These are phyloP conservation scores for Dendronephthya gigantea DNA, from an alignment of 64 coral and sea anemone species.

Conservation along the genomic window DNA sequence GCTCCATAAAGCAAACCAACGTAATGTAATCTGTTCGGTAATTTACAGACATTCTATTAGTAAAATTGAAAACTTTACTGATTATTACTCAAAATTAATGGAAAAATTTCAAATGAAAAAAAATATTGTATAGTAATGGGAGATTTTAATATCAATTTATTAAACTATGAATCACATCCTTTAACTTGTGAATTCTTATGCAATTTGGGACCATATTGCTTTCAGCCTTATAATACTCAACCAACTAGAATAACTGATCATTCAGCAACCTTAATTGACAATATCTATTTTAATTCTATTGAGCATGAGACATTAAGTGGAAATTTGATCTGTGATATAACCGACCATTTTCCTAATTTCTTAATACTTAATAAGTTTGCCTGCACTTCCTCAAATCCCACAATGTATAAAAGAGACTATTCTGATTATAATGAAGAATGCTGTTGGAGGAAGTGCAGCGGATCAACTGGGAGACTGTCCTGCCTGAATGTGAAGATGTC, in stretches of 20 bases:
- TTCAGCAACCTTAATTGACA: conserved; percentile 17
- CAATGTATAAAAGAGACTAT: conserved; percentile 16
- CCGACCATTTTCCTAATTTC: neutral
- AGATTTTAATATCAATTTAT: conserved; percentile 16
- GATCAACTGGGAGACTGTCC: conserved; percentile 18
- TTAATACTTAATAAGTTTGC: neutral
- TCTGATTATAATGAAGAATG: conserved; percentile 11
- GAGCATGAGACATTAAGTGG: conserved; percentile 3
- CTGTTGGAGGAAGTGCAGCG: neutral
- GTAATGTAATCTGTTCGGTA: conserved; percentile 17
- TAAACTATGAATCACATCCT: neutral
- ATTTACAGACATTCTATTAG: conserved; percentile 25
- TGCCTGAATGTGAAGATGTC: neutral
- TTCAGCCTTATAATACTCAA: conserved; percentile 10
- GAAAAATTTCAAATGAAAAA: conserved; percentile 4
- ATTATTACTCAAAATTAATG: neutral
- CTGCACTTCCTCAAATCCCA: neutral
- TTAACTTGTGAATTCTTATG: neutral
- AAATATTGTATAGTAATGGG: conserved; percentile 10
- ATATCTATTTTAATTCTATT: conserved; percentile 29
- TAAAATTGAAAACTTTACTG: neutral
- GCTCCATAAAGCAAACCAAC: neutral
- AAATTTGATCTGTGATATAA: conserved; percentile 15
- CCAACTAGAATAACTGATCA: conserved; percentile 13
- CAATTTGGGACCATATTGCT: neutral